These are phyloP conservation scores for Danaus chrysippus DNA, from an alignment of 2,888 invertebrate genomes.

Conservation along the genomic window DNA sequence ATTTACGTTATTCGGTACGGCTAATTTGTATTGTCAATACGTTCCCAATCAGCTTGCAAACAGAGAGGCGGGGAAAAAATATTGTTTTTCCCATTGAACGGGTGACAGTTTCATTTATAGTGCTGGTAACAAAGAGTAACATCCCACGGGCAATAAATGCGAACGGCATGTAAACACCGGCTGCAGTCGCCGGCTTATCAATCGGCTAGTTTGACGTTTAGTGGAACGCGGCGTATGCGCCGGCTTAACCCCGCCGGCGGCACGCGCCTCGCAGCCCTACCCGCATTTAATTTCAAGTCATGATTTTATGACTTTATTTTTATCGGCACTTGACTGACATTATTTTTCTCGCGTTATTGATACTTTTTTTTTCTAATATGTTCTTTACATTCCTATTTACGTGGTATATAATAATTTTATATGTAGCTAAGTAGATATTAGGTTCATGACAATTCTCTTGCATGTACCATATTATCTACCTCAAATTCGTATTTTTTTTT, in stretches of 20 bases:
- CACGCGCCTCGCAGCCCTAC: constrained; percentile 39
- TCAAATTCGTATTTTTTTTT: too few relatives aligned
- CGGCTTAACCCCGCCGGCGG: constrained; percentile 53
- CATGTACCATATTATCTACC: too few relatives aligned
- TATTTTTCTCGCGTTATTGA: too few relatives aligned
- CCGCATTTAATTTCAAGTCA: constrained; percentile 13
- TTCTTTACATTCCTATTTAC: too few relatives aligned
- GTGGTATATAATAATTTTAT: too few relatives aligned
- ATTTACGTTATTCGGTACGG: constrained; percentile 15
- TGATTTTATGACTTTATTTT: constrained; percentile 7
- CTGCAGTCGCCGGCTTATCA: constrained; percentile 55
- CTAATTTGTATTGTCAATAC: constrained; percentile 29
- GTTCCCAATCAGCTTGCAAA: constrained; percentile 28
- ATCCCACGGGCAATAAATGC: constrained; percentile 56
- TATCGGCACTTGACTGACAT: not conserved
- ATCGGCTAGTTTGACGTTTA: constrained; percentile 65
- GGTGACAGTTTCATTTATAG: constrained; percentile 39
- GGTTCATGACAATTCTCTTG: too few relatives aligned
- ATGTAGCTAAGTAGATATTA: too few relatives aligned
- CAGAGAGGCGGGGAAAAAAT: constrained; percentile 47
- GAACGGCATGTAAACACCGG: constrained; percentile 56
- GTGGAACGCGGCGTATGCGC: constrained; percentile 52
- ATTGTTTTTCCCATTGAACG: constrained; percentile 56
- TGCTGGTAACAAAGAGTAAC: constrained; percentile 49
- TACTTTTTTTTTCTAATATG: too few relatives aligned